A percentile compares a stretch with the other conserved stretches of the same genome.
These are phyloP conservation scores for Morone saxatilis DNA, from an alignment of 2,113 vertebrate genomes.

Conservation along the genomic window DNA sequence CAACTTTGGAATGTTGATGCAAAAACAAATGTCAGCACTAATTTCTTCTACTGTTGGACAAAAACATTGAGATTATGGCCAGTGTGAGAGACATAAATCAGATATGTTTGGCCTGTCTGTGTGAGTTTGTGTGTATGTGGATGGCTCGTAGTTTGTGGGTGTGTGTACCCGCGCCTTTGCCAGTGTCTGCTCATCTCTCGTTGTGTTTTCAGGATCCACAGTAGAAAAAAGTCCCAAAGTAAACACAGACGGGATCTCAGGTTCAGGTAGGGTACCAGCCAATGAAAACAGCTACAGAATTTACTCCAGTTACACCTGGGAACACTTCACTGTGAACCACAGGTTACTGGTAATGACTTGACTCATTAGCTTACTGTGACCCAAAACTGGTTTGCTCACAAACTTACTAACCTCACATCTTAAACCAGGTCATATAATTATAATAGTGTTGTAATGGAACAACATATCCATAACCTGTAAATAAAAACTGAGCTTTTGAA, in stretches of 20 bases:
- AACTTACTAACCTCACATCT: conserved; percentile 32
- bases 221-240: conserved; percentile 18
- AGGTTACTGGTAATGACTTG: conserved; percentile 42
- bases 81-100: conserved; percentile 67
- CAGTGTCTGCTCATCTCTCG: conserved; percentile 16
- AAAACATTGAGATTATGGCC: conserved; percentile 37
- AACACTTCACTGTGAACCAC: conserved; percentile 35
- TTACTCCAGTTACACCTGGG: conserved; percentile 44
- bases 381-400: conserved; percentile 11
- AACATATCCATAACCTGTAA: too few relatives aligned
- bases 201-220: conserved; percentile 10
- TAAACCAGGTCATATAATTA: conserved; percentile 5
- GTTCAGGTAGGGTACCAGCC: conserved; percentile 27
- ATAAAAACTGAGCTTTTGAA: too few relatives aligned
- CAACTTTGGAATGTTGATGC: conserved; percentile 68
- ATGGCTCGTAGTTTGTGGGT: background rate
- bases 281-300: conserved; percentile 41
- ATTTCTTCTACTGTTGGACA: conserved; percentile 58
- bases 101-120: conserved; percentile 9
- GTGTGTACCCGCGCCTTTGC: background rate
- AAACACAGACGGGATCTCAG: conserved; percentile 34
- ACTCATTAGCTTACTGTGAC: conserved; percentile 34
- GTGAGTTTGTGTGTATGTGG: conserved; percentile 18
- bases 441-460: background rate
- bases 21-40: conserved; percentile 72